Conservation (phyloP, 37 sponge, comb jelly and placozoan genomes). For the Cladorhizidae sp. region DNA sequence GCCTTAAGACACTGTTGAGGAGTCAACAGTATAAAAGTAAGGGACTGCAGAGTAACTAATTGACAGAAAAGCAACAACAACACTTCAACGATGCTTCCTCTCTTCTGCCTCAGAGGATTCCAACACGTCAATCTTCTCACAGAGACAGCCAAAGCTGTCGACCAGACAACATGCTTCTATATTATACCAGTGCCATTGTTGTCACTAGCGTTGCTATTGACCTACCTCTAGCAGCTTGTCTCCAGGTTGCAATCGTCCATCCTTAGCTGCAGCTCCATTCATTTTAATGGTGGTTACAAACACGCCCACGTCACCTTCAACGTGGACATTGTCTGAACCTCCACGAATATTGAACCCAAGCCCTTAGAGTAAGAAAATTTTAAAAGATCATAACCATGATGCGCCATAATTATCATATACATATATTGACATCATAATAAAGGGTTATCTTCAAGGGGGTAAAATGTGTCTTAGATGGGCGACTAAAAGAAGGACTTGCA, state of each 20-base stretch:
- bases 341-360: conserved; percentile 89
- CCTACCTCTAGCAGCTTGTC: conserved; percentile 81
- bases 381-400: not conserved
- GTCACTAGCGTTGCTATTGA: not conserved
- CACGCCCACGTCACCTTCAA: conserved; percentile 72
- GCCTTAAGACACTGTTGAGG: too few relatives aligned
- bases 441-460: not conserved
- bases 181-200: too few relatives aligned
- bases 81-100: too few relatives aligned
- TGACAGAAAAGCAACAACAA: too few relatives aligned
- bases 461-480: too few relatives aligned
- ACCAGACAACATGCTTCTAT: too few relatives aligned
- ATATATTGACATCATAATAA: not conserved
- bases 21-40: too few relatives aligned
- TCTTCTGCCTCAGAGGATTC: too few relatives aligned
- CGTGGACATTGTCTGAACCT: conserved; percentile 71
- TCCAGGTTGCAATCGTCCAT: conserved; percentile 71
- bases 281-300: conserved; percentile 82
- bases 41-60: too few relatives aligned
- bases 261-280: conserved; percentile 83
- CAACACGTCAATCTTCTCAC: too few relatives aligned
- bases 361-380: conserved; percentile 35
- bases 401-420: not conserved
- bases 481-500: too few relatives aligned
- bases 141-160: too few relatives aligned